A percentile compares a stretch with the other conserved stretches of the same genome.
These are phyloP conservation scores for Diaprepes abbreviatus DNA, from an alignment of 2,888 invertebrate species.

Conservation along the genomic window DNA sequence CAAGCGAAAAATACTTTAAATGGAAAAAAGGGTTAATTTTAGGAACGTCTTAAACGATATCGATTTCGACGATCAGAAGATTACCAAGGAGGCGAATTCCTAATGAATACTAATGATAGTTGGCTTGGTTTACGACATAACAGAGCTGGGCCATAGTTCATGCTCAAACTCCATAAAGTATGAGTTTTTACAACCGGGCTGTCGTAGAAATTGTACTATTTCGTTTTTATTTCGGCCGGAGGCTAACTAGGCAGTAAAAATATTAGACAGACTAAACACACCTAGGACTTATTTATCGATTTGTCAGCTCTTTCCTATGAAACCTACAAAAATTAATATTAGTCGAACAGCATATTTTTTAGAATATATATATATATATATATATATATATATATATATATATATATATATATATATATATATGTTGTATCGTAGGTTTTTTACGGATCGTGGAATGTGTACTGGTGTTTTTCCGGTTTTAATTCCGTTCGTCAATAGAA, in stretches of 20 bases:
- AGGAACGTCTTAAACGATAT: constrained; percentile 33
- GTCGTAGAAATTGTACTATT: constrained; percentile 32
- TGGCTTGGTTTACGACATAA: constrained; percentile 42
- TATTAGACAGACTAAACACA: not conserved
- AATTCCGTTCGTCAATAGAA: too few relatives aligned
- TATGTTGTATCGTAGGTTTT: too few relatives aligned
- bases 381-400: too few relatives aligned
- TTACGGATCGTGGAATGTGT: too few relatives aligned
- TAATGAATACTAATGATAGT: constrained; percentile 51
- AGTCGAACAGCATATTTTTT: too few relatives aligned
- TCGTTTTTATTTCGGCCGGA: constrained; percentile 16
- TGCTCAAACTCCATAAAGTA: constrained; percentile 44
- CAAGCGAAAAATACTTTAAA: not conserved
- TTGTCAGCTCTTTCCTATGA: too few relatives aligned
- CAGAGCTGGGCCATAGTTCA: constrained; percentile 39
- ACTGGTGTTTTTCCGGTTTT: too few relatives aligned
- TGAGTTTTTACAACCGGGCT: constrained; percentile 34
- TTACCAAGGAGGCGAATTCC: constrained; percentile 44
- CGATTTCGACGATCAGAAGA: constrained; percentile 43
- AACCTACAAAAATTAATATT: too few relatives aligned
- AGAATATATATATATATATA: too few relatives aligned
- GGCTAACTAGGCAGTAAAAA: constrained; percentile 2
- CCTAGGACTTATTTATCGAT: not conserved
- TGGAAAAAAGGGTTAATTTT: constrained; percentile 28
- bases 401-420: too few relatives aligned